Conservation (phyloP, 2,888 invertebrate species). For the Cryptocephalus primarius region DNA sequence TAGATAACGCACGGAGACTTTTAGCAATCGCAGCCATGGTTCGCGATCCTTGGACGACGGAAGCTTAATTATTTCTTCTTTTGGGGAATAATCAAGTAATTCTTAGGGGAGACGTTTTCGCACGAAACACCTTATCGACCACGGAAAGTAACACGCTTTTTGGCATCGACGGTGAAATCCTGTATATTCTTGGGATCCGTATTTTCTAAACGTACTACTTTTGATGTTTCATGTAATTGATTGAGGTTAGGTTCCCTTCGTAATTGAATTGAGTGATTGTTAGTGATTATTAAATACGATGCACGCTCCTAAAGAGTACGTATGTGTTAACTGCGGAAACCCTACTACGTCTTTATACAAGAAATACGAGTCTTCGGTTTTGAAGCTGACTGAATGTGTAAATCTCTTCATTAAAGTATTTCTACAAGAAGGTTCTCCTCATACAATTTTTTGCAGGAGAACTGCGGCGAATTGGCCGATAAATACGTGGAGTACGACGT, state of each 20-base stretch:
- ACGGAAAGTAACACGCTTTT: no score
- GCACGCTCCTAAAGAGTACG: slow-evolving; percentile 13
- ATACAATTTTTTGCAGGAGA: slow-evolving; percentile 43
- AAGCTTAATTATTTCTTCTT: not conserved
- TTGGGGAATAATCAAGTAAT: no score
- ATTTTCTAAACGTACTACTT: no score
- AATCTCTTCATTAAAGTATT: slow-evolving; percentile 30
- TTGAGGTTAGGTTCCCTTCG: no score
- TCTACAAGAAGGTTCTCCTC: not conserved
- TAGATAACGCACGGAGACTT: no score
- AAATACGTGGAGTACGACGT: slow-evolving; percentile 88
- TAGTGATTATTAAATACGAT: not conserved
- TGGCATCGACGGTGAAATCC: no score
- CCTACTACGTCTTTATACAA: slow-evolving; percentile 51
- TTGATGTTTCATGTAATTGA: not conserved
- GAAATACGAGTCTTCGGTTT: slow-evolving; percentile 57
- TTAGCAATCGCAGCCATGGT: no score
- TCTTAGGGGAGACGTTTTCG: no score
- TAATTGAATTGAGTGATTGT: no score
- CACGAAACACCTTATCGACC: no score
- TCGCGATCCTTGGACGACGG: not conserved
- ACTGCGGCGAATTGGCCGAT: slow-evolving; percentile 68
- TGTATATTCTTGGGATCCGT: no score
- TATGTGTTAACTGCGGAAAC: slow-evolving; percentile 61
- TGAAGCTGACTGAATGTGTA: slow-evolving; percentile 69